These are phyloP conservation scores for Marronus borbonicus DNA, from an alignment of 2,888 invertebrate species.

Conservation along the genomic window DNA sequence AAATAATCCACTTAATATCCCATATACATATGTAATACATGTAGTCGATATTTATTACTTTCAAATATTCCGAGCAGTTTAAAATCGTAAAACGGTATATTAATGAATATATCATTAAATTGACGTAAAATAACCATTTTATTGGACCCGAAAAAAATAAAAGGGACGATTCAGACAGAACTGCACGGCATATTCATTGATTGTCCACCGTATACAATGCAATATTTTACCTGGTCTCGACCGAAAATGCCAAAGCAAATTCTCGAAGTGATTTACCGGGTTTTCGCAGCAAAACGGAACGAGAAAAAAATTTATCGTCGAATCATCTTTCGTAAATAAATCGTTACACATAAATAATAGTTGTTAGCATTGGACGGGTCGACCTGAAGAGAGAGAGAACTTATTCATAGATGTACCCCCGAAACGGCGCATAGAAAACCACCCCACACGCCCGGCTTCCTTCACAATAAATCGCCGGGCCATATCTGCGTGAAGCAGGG, in stretches of 20 bases:
- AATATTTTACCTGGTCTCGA: conserved; percentile 44
- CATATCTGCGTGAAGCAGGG: conserved; percentile 54
- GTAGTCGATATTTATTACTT: too few species aligned
- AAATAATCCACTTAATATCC: too few species aligned
- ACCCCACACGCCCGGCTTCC: conserved; percentile 39
- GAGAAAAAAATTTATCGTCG: conserved; percentile 54
- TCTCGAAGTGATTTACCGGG: conserved; percentile 58
- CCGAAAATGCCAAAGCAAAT: conserved; percentile 49
- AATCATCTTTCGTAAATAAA: conserved; percentile 60
- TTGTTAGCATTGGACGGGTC: conserved; percentile 50
- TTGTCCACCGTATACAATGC: conserved; percentile 2
- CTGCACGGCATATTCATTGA: neutral
- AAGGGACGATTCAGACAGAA: conserved; percentile 4
- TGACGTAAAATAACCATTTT: conserved; percentile 42
- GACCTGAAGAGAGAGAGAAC: conserved; percentile 41
- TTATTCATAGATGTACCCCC: conserved; percentile 59
- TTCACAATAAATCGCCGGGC: conserved; percentile 53
- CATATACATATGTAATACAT: too few species aligned
- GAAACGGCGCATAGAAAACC: conserved; percentile 32
- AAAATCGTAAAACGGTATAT: conserved; percentile 12
- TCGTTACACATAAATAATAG: conserved; percentile 61
- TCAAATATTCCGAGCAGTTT: too few species aligned
- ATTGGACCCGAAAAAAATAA: neutral
- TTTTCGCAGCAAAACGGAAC: neutral
- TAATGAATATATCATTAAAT: conserved; percentile 45